A percentile compares a stretch with the other conserved stretches of the same genome.
phyloP scores from a whole-genome alignment of 2,113 vertebrate species.

The Accipiter cooperii region DNA sequence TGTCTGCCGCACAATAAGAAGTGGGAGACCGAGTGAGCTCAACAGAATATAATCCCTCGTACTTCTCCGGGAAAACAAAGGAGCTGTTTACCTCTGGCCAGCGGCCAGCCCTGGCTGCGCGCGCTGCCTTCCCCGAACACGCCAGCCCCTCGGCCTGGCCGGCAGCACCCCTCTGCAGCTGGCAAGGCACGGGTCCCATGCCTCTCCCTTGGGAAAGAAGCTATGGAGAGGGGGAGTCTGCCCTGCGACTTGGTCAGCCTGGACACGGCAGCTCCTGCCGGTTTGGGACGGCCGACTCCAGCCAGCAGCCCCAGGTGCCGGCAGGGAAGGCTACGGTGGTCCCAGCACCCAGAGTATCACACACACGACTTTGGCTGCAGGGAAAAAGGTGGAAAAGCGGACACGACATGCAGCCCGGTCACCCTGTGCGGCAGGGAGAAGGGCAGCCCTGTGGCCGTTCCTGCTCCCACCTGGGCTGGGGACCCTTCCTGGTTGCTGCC shows the following conservation, averaged over 20 bases:
- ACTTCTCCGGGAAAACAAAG: constrained; percentile 3
- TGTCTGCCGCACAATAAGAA: neutral
- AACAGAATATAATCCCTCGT: neutral
- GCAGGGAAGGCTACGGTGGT: neutral
- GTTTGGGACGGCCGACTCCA: neutral
- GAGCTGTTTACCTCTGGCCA: neutral
- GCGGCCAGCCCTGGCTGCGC: neutral
- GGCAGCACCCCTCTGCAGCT: neutral
- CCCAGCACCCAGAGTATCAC: fast-evolving
- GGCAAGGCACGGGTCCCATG: neutral
- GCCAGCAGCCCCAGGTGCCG: neutral
- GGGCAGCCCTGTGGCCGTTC: neutral
- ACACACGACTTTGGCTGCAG: fast-evolving
- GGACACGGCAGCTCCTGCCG: neutral
- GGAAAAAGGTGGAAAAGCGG: neutral
- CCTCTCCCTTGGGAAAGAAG: neutral
- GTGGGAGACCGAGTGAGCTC: neutral
- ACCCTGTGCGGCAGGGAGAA: neutral
- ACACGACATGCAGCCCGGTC: neutral
- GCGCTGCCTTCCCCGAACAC: neutral
- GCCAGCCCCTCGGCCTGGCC: neutral
- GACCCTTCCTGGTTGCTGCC: neutral
- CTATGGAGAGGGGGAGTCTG: neutral
- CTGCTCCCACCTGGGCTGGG: neutral
- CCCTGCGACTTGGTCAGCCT: neutral